These are phyloP conservation scores for Oreochromis aureus DNA, from an alignment of 2,113 vertebrate genomes.

Conservation along the genomic window DNA sequence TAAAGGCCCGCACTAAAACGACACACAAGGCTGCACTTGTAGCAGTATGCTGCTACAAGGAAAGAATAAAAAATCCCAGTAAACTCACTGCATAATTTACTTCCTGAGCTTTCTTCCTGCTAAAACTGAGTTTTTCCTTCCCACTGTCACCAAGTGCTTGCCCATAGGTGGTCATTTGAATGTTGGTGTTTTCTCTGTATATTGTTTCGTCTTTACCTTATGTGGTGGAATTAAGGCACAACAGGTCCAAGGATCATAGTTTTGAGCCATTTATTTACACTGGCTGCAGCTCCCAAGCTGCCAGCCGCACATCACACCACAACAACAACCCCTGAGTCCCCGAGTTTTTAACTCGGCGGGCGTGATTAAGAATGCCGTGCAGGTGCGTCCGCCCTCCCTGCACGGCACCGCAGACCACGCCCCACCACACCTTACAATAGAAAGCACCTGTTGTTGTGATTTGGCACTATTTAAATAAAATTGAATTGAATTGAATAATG, in stretches of 20 bases:
- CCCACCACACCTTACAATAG: neutral
- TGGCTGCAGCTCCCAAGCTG: too few species aligned
- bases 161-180: accelerated
- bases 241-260: too few species aligned
- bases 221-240: too few species aligned
- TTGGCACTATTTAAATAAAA: neutral
- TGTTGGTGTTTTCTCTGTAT: neutral
- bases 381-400: too few species aligned
- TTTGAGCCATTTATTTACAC: too few species aligned
- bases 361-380: too few species aligned
- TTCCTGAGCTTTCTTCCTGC: neutral
- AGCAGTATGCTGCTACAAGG: neutral
- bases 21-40: neutral
- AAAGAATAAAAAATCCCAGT: neutral
- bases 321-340: too few species aligned
- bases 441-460: neutral
- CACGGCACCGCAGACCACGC: too few species aligned
- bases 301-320: too few species aligned
- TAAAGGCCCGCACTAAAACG: neutral
- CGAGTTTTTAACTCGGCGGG: too few species aligned
- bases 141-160: neutral
- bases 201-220: neutral
- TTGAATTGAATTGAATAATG: neutral
- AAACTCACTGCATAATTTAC: neutral
- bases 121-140: neutral